Evolutionary conservation across 1,140 invertebrate species (phyloP), one percentile per base, ranked within the genome.

Genomic region (Thrips palmi): DNA sequence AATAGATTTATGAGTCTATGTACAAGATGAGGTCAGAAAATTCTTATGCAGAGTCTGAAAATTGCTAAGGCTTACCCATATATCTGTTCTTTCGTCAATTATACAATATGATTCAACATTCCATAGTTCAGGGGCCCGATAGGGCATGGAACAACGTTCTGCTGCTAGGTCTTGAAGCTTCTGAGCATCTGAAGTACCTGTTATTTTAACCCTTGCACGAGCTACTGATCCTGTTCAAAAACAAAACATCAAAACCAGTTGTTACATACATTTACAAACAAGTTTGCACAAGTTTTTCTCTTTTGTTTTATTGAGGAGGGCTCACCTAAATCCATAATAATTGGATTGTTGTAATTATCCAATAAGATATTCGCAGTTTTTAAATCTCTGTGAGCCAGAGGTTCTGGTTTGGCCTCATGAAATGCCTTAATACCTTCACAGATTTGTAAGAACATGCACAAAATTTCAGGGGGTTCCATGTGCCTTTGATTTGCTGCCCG

Each of bases 131-230:
- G 85, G 86, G 14, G 85, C 80, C 51, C 80, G 62, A 50, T 86
- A 91, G 8, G 81, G 72, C 73, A 89, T 88, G 15, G 80, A 82
- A 55, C 80, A 85, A 44, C 77, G 64, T 60, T 88, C 82, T 37
- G 77, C 77, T 5, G 83, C 84, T 33, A 72, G 53, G 54, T 89
- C 86, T 58, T 87, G 77, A 12, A 88, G 51, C 33, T 64, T 59
- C 49, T 75, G 71, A 0, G 81, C 81, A 48, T 82, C 77, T 42
- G 68, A 65, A 28, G 68, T 62, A 2, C 70, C 72, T 37, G 67
- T 72, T n/a, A 87, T 68, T 53, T 80, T 73, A 6, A 83, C 62
- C 48, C 75, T 64, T 0, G 81, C 81, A 44, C 67, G 67, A 17
- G 77, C 68, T 48, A 78, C 72, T 17, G 84, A 88, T 15, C 84